Evolutionary conservation across 2,113 vertebrate species (phyloP).

Genomic region (Panthera tigris): DNA sequence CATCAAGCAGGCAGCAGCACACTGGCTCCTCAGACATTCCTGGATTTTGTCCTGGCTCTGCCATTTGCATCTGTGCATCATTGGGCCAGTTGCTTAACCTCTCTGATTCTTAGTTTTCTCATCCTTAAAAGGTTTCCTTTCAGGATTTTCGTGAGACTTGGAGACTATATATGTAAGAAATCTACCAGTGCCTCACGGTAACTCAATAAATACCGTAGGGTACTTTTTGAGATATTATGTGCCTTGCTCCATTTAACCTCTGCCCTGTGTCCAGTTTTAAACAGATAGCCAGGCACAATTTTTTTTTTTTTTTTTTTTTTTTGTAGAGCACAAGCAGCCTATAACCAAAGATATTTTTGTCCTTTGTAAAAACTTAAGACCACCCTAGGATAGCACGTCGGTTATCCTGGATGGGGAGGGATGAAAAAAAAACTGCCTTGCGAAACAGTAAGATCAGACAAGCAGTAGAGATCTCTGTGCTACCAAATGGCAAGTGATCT

Average conservation of each 20-base stretch:
- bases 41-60: neutral
- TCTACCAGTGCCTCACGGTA: neutral
- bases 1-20: neutral
- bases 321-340: neutral
- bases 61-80: neutral
- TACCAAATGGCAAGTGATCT: neutral
- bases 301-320: neutral
- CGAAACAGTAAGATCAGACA: neutral
- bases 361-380: neutral
- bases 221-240: neutral
- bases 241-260: neutral
- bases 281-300: neutral
- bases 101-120: neutral
- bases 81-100: neutral
- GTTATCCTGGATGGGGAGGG: neutral
- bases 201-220: neutral
- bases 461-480: neutral
- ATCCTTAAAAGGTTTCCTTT: neutral
- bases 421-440: neutral
- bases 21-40: neutral
- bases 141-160: neutral
- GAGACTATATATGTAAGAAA: neutral
- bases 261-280: neutral
- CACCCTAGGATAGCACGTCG: neutral
- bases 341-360: neutral